Evolutionary conservation across 64 coral and sea anemone genomes (phyloP), one percentile per base, ranked within the genome.

Genomic region (Porites australiensis): DNA sequence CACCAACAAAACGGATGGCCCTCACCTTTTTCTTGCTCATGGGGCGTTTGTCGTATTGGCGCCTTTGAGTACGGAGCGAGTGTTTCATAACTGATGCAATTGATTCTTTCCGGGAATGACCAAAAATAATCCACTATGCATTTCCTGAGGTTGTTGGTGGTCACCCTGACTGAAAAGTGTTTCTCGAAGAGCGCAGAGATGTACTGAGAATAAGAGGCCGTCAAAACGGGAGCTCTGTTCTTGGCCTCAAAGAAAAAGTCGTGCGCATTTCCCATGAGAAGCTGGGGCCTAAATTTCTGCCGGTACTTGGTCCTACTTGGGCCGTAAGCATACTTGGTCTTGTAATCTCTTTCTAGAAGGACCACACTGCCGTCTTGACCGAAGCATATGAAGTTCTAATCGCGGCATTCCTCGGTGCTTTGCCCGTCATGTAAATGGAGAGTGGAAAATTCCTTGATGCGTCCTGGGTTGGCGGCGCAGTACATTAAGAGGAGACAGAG

Each of bases 61-160:
- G 2, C 12, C 18, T 64, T 13, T 64, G 61, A 11, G 12, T 64
- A 4, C 61, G 13, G 4, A 16, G 12, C 61, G 61, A 69, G 21
- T 86, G 82, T 53, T 86, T 86, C 82, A 86, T 86, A 2, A 71
- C 8, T 0, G 64, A 21, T 1, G 82, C 65, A 27, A 86, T 13
- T 13, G 63, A 72, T 43, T 87, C 83, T 57, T 72, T 87, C 14
- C 14, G 83, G 54, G n/a, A 87, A 57, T 2, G 22, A 27, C 37
- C 72, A 19, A 15, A 64, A 64, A 19, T 64, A 13, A 3, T 64
- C 18, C 12, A 64, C 61, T 4, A 64, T 15, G 4, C 7, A 11
- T 15, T 7, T 64, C 18, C 61, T 64, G 4, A 64, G 3, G 15
- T 64, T 15, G 12, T 15, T 15, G 13, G 61, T 64, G 61, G 61